Base-by-base conservation (phyloP, 2,113 vertebrate species). In the Odocoileus hemionus region DNA sequence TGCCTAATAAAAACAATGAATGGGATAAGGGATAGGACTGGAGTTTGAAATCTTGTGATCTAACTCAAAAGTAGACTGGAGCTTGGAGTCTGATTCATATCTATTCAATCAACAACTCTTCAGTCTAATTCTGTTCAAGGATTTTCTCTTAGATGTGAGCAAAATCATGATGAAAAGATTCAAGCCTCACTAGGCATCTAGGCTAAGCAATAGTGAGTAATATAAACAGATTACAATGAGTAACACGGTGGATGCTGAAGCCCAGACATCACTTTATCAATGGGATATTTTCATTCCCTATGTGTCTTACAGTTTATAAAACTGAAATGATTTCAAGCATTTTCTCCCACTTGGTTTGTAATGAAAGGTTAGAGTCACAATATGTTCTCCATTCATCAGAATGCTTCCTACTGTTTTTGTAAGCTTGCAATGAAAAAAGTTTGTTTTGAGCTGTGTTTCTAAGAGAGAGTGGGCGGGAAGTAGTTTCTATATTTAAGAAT, bases 361-460 rank as follows among this genome's bases (percentile, higher is more conserved):
- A 93, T 67, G 89, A 80, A 89, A 95, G 82, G 86, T 91, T 85
- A 91, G 64, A 89, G n/a, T 78, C 87, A 74, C 82, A 94, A 76
- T 76, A 88, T 50, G 55, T 23, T 97, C 89, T 98, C 82, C 95
- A 94, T 97, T 97, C 95, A 97, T 93, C 93, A 89, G 86, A 85
- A 16, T 17, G 76, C 80, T 93, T 78, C 92, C 96, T 86, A 76
- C 85, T 91, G 80, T 55, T 93, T 95, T 54, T 58, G 47, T 87
- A 91, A 95, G 89, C 89, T 86, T 45, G 6, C 55, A 45, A 64
- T 67, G 82, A 95, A 91, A 93, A 91, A 95, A 30, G 55, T 85
- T 93, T 96, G 91, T 93, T 97, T 95, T 64, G 64, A 96, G 67
- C 52, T 85, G 39, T 6, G 5, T 91, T 97, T 93, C 82, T 19